phyloP scores from a whole-genome alignment of 2,797 vertebrate species.

The Spea hammondii region DNA sequence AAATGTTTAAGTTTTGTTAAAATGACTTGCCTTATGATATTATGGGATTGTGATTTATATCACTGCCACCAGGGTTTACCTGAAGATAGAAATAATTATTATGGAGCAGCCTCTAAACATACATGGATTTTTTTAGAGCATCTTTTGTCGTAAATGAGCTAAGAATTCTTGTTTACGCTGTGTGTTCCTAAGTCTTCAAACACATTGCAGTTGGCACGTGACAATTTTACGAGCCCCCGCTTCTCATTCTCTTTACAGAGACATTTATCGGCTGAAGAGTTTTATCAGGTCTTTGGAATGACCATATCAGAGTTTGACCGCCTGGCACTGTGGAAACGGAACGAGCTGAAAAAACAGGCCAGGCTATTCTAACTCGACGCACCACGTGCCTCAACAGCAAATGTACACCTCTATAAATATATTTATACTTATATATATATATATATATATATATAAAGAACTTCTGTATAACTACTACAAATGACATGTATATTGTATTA shows the following conservation, averaged over 20 bases:
- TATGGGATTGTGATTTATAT: too few species aligned
- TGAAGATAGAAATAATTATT: too few species aligned
- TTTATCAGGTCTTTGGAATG: conserved; percentile 95
- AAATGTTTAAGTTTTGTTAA: too few species aligned
- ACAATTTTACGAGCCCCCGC: too few species aligned
- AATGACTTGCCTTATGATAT: too few species aligned
- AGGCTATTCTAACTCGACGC: conserved; percentile 83
- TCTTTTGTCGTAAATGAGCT: too few species aligned
- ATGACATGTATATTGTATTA: conserved; percentile 51
- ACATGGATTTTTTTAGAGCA: too few species aligned
- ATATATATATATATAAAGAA: conserved; percentile 49
- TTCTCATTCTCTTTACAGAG: conserved; percentile 69
- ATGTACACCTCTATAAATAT: conserved; percentile 68
- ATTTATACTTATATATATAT: conserved; percentile 48
- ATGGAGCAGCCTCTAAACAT: too few species aligned
- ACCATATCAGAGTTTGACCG: conserved; percentile 95
- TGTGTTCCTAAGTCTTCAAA: too few species aligned
- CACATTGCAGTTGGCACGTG: too few species aligned
- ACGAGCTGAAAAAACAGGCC: conserved; percentile 97
- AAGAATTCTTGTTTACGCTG: too few species aligned
- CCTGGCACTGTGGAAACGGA: conserved; percentile 96
- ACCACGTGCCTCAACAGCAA: conserved; percentile 58
- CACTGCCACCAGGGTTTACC: too few species aligned
- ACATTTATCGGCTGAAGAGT: conserved; percentile 94
- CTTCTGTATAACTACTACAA: conserved; percentile 47